Percentiles rank a stretch among this genome's conserved stretches.
These are phyloP conservation scores for Puntigrus tetrazona DNA, from an alignment of 2,113 vertebrate species.

Conservation along the genomic window DNA sequence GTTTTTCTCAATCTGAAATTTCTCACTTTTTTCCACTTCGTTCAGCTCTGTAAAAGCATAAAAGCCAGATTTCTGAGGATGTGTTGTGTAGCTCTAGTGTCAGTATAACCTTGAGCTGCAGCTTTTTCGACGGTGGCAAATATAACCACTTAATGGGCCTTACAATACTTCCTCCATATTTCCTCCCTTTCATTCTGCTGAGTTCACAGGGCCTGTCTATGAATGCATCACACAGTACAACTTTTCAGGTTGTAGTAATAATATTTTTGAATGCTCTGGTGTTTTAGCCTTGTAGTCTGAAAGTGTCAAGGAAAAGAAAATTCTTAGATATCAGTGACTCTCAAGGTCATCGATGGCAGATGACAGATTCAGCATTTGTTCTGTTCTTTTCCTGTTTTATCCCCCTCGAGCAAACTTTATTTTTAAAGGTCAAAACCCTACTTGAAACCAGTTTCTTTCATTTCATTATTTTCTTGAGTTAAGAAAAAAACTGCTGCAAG, in stretches of 20 bases:
- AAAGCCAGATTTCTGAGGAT: background rate
- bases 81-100: background rate
- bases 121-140: background rate
- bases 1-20: background rate
- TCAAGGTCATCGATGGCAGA: background rate
- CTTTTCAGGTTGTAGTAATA: background rate
- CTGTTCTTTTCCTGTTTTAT: background rate
- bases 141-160: background rate
- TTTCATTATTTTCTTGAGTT: background rate
- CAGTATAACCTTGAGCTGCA: background rate
- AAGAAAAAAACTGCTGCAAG: background rate
- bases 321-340: background rate
- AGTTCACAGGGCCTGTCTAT: background rate
- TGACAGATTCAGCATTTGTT: background rate
- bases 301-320: background rate
- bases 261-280: background rate
- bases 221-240: background rate
- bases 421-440: background rate
- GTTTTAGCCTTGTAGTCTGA: background rate
- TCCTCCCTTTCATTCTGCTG: background rate
- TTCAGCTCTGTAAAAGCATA: slow-evolving; percentile 4
- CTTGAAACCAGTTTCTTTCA: background rate
- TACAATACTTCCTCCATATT: background rate
- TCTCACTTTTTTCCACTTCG: background rate
- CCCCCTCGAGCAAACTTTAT: background rate